These are phyloP conservation scores for Herpailurus yagouaroundi DNA, from an alignment of 2,113 vertebrate genomes.

Conservation along the genomic window DNA sequence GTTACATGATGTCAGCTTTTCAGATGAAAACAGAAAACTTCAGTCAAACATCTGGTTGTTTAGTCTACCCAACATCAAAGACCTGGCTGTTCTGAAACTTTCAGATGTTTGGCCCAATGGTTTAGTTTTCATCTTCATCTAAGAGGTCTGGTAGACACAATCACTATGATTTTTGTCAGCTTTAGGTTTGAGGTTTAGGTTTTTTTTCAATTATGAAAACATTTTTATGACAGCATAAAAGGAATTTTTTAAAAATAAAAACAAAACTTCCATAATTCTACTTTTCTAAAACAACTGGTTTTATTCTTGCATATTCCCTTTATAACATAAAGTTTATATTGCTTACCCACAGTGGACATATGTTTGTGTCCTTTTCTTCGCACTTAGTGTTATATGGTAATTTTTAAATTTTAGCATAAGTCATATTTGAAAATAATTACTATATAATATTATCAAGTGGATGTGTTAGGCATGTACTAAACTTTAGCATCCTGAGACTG, in stretches of 20 bases:
- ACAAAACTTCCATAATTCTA: conserved; percentile 31
- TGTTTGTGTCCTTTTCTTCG: neutral
- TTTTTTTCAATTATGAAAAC: conserved; percentile 69
- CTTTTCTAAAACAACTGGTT: conserved; percentile 44
- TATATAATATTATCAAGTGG: neutral
- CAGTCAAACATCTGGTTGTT: conserved; percentile 75
- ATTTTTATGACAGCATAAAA: conserved; percentile 68
- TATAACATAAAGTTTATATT: conserved; percentile 46
- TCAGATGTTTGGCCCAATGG: conserved; percentile 58
- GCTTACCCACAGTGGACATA: neutral
- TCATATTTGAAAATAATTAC: conserved; percentile 56
- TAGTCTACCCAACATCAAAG: conserved; percentile 74
- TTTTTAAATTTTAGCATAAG: conserved; percentile 50
- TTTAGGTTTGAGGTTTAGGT: conserved; percentile 26
- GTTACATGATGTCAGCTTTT: conserved; percentile 65
- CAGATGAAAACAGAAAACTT: conserved; percentile 63
- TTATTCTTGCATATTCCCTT: conserved; percentile 39
- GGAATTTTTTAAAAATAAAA: conserved; percentile 26
- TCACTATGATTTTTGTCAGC: conserved; percentile 70
- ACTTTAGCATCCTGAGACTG: neutral
- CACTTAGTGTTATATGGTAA: neutral
- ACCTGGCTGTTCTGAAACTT: conserved; percentile 50
- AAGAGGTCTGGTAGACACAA: conserved; percentile 43
- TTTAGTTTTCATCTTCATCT: conserved; percentile 64
- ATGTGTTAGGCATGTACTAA: neutral